phyloP scores from a whole-genome alignment of 2,797 vertebrate species.

The Cossypha caffra region DNA sequence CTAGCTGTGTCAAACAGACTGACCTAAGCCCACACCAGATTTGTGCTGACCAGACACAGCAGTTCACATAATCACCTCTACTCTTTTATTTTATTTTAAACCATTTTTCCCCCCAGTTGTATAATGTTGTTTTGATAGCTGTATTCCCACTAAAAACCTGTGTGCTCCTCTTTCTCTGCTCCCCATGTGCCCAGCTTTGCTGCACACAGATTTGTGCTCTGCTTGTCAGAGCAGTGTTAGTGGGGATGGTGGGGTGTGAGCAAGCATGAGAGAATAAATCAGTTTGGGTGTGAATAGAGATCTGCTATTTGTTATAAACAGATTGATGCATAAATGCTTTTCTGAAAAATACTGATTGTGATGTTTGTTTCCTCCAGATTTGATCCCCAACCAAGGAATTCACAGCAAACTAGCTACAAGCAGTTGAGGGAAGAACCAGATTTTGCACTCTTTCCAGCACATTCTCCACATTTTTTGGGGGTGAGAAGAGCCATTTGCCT shows the following conservation, averaged over 20 bases:
- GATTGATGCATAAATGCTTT: not conserved
- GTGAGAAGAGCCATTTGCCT: not conserved
- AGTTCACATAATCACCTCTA: not conserved
- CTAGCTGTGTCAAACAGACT: not conserved
- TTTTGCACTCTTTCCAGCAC: not conserved
- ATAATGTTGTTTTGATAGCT: not conserved
- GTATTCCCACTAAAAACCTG: not conserved
- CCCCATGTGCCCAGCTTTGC: not conserved
- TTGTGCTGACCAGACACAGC: slow-evolving; percentile 37
- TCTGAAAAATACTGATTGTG: not conserved
- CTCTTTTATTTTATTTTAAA: not conserved
- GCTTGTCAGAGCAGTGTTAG: not conserved
- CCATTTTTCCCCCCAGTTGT: not conserved
- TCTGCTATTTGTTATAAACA: not conserved
- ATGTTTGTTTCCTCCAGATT: not conserved
- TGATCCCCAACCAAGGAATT: not conserved
- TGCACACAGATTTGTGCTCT: not conserved
- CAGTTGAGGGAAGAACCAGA: not conserved
- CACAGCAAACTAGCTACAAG: not conserved
- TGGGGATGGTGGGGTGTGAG: not conserved
- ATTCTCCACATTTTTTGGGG: not conserved
- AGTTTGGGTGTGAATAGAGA: not conserved
- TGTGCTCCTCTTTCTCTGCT: not conserved
- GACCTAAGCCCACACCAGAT: not conserved
- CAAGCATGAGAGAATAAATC: not conserved